Evolutionary conservation across 1,140 invertebrate species (phyloP), one percentile per base, ranked within the genome.

Genomic region (Drosophila ercepeae): DNA sequence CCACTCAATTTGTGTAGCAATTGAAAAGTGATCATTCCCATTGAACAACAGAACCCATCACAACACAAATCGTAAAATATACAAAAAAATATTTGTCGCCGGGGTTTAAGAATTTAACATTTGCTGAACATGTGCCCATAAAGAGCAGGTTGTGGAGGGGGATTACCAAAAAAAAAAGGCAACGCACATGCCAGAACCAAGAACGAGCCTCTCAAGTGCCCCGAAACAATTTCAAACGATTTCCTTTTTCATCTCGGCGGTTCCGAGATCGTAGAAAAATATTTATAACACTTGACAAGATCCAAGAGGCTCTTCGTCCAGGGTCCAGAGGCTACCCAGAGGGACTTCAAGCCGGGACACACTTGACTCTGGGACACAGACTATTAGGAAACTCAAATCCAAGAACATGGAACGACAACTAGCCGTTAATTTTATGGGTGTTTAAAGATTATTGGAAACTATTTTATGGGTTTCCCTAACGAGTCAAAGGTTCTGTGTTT

Each of bases 401-500:
- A 51, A 29, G 42, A 42, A 78, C 53, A 63, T 60, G 21, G 19
- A 52, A 77, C 72, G 57, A 63, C 74, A 63, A 67, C 78, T 67
- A 76, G 76, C 81, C 81, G 81, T 88, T 86, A 88, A 86, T 86
- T 86, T 86, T 63, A 86, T 86, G 81, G 73, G 36, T 74, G 76
- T 86, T 86, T 88, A 88, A 86, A 88, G 72, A 88, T 86, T 86
- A 86, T 86, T 86, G 82, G 81, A 86, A 86, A 86, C 67, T 77
- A 88, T 86, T 86, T 86, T 86, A 86, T 81, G 82, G 57, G 76
- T 64, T 84, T 64, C 51, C 72, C 68, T 76, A 76, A 86, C 81
- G 79, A 84, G 76, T 54, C 68, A 57, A 75, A 67, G 60, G 55
- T 73, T 82, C 45, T 55, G 42, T 64, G 41, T 72, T 71, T 39